A percentile compares a stretch with the other conserved stretches of the same genome.
phyloP scores from a whole-genome alignment of 2,888 invertebrate genomes.

The Bursaphelenchus okinawaensis region DNA sequence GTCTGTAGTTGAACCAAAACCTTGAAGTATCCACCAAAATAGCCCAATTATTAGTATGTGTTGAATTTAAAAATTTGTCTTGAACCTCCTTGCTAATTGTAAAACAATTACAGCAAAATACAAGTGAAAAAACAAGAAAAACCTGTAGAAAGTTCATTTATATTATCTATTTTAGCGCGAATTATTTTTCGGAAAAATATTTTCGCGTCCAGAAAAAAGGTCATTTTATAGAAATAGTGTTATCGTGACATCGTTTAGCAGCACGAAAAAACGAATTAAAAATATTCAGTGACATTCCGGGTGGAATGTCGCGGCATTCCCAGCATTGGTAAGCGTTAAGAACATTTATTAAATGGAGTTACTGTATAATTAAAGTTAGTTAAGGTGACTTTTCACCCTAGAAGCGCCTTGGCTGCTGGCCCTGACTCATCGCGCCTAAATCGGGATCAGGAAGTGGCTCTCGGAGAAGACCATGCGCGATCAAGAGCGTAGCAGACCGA shows the following conservation, averaged over 20 bases:
- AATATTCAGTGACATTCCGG: not conserved
- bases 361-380: too few relatives aligned
- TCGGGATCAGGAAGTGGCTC: too few relatives aligned
- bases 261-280: not conserved
- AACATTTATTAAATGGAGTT: too few relatives aligned
- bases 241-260: not conserved
- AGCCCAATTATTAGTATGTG: slow-evolving; percentile 98
- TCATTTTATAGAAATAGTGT: not conserved
- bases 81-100: not conserved
- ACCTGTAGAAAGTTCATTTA: not conserved
- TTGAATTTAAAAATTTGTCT: slow-evolving; percentile 32
- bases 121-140: not conserved
- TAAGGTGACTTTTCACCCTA: too few relatives aligned
- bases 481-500: too few relatives aligned
- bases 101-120: not conserved
- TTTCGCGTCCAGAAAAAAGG: not conserved
- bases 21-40: slow-evolving; percentile 95
- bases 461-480: too few relatives aligned
- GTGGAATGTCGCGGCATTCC: too few relatives aligned
- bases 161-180: not conserved
- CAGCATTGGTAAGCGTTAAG: too few relatives aligned
- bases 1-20: slow-evolving; percentile 99
- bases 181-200: not conserved
- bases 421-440: too few relatives aligned
- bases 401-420: too few relatives aligned